Evolutionary conservation across 2,888 invertebrate species (phyloP).

Genomic region (Caenorhabditis uteleia): DNA sequence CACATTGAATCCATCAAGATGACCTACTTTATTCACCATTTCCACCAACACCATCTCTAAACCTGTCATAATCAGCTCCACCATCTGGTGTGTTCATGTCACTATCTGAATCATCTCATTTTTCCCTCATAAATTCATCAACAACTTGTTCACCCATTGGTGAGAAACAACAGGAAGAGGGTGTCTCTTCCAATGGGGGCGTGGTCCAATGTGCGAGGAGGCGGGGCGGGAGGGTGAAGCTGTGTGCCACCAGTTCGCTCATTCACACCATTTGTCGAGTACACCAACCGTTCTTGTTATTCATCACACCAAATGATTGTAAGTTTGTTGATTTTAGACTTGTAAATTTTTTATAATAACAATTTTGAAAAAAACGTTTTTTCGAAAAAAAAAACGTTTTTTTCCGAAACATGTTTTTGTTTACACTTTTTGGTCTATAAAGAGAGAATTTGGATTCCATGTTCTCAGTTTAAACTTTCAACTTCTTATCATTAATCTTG

Average conservation of each 20-base stretch:
- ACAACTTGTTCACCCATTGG: too few relatives aligned
- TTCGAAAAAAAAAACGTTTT: conserved; percentile 15
- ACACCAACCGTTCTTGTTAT: not conserved
- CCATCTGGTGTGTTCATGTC: too few relatives aligned
- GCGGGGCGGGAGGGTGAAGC: not conserved
- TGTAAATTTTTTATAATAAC: not conserved
- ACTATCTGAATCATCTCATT: too few relatives aligned
- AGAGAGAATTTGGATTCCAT: too few relatives aligned
- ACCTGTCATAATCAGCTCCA: too few relatives aligned
- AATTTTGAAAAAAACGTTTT: conserved; percentile 5
- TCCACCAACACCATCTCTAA: too few relatives aligned
- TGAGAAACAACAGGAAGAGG: too few relatives aligned
- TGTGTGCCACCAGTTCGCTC: too few relatives aligned
- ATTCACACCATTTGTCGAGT: not conserved
- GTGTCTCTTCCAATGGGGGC: not conserved
- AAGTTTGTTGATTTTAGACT: not conserved
- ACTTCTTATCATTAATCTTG: not conserved
- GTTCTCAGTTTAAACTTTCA: not conserved
- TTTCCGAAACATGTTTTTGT: conserved; percentile 11
- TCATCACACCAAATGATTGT: not conserved
- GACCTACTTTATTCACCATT: too few relatives aligned
- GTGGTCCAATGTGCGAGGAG: not conserved
- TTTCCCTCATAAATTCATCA: too few relatives aligned
- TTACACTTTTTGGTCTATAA: not conserved
- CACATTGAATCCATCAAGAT: too few relatives aligned